Conservation (phyloP, 2,113 vertebrate genomes). For the Varanus salvator region DNA sequence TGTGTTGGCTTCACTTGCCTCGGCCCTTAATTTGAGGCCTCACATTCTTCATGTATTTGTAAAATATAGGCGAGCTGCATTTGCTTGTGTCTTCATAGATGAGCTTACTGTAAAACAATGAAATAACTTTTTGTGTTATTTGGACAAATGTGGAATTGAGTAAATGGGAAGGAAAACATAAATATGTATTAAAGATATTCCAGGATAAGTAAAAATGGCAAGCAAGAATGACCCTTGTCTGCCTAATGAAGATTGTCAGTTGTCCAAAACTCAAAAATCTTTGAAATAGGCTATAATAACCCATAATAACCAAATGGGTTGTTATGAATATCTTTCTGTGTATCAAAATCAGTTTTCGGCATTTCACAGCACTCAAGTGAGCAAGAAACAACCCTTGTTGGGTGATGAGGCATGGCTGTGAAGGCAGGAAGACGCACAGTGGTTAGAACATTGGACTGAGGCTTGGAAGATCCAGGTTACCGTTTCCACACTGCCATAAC, state of each 20-base stretch:
- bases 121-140: background rate
- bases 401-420: background rate
- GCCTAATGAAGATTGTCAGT: background rate
- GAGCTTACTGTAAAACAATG: background rate
- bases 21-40: slow-evolving; percentile 13
- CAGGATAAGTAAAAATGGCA: background rate
- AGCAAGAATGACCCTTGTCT: background rate
- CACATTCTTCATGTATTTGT: background rate
- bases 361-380: background rate
- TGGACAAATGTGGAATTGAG: background rate
- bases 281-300: slow-evolving; percentile 34
- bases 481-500: too few relatives aligned
- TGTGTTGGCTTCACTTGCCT: slow-evolving; percentile 9
- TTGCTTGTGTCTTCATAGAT: background rate
- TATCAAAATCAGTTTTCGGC: background rate
- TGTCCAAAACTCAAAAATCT: slow-evolving; percentile 32
- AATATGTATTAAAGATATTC: background rate
- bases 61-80: background rate
- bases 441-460: too few relatives aligned
- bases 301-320: slow-evolving; percentile 51
- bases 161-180: background rate
- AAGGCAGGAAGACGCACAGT: background rate
- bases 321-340: slow-evolving; percentile 8
- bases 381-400: background rate
- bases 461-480: too few relatives aligned